Conservation (phyloP, 2,113 vertebrate genomes). For the Macrotis lagotis region DNA sequence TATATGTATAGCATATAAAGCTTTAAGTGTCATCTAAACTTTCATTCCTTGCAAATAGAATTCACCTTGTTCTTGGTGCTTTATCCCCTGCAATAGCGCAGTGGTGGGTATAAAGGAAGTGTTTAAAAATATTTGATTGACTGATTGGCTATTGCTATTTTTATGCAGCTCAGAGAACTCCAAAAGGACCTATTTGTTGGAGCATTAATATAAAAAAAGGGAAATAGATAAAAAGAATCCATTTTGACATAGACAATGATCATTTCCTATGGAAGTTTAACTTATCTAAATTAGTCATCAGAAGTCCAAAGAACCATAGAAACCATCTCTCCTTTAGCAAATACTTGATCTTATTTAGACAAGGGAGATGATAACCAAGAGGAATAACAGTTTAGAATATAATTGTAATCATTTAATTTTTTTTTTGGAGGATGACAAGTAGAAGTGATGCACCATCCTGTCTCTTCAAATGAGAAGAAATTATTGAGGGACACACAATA, state of each 20-base stretch:
- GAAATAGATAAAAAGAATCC: background rate
- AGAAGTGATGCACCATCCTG: background rate
- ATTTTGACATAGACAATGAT: background rate
- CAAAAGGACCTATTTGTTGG: background rate
- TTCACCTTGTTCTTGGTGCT: background rate
- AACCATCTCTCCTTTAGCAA: background rate
- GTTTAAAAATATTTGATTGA: slow-evolving; percentile 20
- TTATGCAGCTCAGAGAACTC: background rate
- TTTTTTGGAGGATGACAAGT: background rate
- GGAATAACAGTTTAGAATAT: background rate
- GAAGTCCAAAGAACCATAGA: background rate
- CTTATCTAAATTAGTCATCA: background rate
- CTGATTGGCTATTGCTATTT: background rate
- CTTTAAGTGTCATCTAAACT: background rate
- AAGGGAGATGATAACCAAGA: too few relatives aligned
- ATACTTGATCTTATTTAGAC: background rate
- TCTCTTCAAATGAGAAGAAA: background rate
- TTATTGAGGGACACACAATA: background rate
- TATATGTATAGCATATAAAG: background rate
- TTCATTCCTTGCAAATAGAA: background rate
- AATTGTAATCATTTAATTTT: background rate
- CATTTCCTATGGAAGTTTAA: background rate
- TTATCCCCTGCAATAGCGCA: background rate
- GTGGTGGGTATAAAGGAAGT: background rate
- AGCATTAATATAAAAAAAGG: background rate